A percentile compares a stretch with the other conserved stretches of the same genome.
These are phyloP conservation scores for Corbicula japonica DNA, from an alignment of 2,888 invertebrate species.

Conservation along the genomic window DNA sequence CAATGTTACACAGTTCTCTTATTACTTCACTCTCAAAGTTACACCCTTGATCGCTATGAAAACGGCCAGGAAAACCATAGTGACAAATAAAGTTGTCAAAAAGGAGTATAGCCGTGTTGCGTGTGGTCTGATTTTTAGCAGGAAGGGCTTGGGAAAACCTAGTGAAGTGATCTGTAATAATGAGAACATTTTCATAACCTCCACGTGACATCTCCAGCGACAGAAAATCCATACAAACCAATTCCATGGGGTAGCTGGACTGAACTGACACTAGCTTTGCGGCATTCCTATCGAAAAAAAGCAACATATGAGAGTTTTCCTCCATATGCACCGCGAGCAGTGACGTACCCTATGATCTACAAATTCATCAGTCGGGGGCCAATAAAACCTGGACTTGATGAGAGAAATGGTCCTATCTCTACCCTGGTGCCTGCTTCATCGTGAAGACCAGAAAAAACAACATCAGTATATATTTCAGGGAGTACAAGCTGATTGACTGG, in stretches of 20 bases:
- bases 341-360: conserved; percentile 10
- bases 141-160: conserved; percentile 37
- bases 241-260: conserved; percentile 31
- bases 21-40: conserved; percentile 47
- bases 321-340: conserved; percentile 16
- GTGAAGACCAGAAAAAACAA: conserved; percentile 23
- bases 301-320: no score
- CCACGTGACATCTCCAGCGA: conserved; percentile 5
- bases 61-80: conserved; percentile 11
- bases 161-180: conserved; percentile 37
- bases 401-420: conserved; percentile 37
- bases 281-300: background rate
- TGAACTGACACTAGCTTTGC: conserved; percentile 28
- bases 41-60: conserved; percentile 36
- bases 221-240: conserved; percentile 41
- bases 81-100: conserved; percentile 18
- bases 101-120: conserved; percentile 35
- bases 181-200: conserved; percentile 14
- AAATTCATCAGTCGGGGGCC: conserved; percentile 29
- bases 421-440: conserved; percentile 19
- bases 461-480: background rate
- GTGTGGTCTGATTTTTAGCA: conserved; percentile 43
- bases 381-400: conserved; percentile 34
- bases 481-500: conserved; percentile 14
- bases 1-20: no score